Evolutionary conservation across 2,888 invertebrate genomes (phyloP).

Genomic region (Steinernema scapterisci): DNA sequence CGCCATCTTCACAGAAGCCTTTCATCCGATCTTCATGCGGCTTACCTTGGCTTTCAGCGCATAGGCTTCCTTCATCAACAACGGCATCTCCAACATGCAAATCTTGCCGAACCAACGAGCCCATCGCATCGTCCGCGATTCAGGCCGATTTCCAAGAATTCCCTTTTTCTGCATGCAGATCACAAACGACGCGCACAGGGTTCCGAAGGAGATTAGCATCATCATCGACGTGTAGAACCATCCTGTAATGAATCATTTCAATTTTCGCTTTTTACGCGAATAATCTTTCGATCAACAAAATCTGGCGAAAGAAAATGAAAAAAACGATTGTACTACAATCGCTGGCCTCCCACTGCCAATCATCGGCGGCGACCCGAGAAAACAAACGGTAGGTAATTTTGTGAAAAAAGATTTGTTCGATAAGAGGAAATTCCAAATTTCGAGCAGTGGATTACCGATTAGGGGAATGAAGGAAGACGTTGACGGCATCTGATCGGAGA

Average conservation of each 20-base stretch:
- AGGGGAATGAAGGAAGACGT: conserved; percentile 71
- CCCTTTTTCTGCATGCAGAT: conserved; percentile 69
- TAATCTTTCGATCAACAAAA: too few relatives aligned
- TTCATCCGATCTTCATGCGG: not conserved
- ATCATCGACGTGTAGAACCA: conserved; percentile 71
- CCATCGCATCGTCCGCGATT: conserved; percentile 54
- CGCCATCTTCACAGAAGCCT: too few relatives aligned
- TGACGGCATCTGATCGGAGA: conserved; percentile 70
- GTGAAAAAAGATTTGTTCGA: too few relatives aligned
- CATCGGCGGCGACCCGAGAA: too few relatives aligned
- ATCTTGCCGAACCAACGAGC: conserved; percentile 54
- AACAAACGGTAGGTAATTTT: too few relatives aligned
- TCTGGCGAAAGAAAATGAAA: too few relatives aligned
- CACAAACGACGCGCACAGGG: conserved; percentile 70
- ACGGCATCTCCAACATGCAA: conserved; percentile 61
- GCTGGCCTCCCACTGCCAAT: too few relatives aligned
- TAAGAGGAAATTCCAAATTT: too few relatives aligned
- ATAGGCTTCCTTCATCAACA: conserved; percentile 64
- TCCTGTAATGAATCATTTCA: conserved; percentile 62
- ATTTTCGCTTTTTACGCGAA: not conserved
- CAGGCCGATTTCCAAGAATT: conserved; percentile 60
- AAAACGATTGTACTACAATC: too few relatives aligned
- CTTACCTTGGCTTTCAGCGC: conserved; percentile 58
- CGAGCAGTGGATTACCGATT: too few relatives aligned
- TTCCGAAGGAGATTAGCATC: conserved; percentile 70